These are phyloP conservation scores for Drosophila ogumai DNA, from an alignment of 1,140 invertebrate species.

Conservation along the genomic window DNA sequence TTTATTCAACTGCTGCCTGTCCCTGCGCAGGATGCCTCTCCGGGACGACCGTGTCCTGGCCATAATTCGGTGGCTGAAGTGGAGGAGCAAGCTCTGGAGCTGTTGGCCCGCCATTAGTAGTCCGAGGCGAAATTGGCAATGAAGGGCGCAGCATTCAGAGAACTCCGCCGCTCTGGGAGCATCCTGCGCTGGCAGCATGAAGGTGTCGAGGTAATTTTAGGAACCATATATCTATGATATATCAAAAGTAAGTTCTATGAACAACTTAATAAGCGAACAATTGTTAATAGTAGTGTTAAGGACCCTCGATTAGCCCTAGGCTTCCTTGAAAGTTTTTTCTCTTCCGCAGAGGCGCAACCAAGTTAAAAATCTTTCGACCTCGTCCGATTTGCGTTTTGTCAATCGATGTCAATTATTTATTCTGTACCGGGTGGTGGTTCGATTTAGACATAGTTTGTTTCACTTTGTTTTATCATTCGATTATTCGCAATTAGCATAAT, in stretches of 20 bases:
- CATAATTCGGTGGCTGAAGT: constrained; percentile 6
- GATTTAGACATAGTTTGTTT: constrained; percentile 42
- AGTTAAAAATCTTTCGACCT: constrained; percentile 77
- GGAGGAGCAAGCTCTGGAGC: constrained; percentile 5
- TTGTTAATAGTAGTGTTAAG: constrained; percentile 53
- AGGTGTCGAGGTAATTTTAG: constrained; percentile 90
- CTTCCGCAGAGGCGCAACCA: constrained; percentile 38
- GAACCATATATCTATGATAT: constrained; percentile 98
- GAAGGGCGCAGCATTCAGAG: constrained; percentile 5
- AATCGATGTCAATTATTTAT: constrained; percentile 44
- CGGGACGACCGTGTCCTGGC: constrained; percentile 7
- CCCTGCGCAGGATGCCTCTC: constrained; percentile 33
- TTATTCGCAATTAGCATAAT: constrained; percentile 57
- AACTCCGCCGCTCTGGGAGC: constrained; percentile 1
- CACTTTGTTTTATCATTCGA: constrained; percentile 19
- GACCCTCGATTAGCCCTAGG: constrained; percentile 38
- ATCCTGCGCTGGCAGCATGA: constrained; percentile 82
- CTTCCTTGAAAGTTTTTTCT: constrained; percentile 76
- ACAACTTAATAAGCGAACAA: constrained; percentile 86
- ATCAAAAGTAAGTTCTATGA: constrained; percentile 97
- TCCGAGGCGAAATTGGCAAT: constrained; percentile 59
- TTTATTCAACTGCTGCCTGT: constrained; percentile 76
- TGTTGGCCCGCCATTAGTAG: constrained; percentile 48
- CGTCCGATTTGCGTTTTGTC: background rate
- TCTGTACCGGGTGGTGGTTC: constrained; percentile 40